Conservation (phyloP, 2,888 invertebrate species). For the Drepanosiphum platanoidis region DNA sequence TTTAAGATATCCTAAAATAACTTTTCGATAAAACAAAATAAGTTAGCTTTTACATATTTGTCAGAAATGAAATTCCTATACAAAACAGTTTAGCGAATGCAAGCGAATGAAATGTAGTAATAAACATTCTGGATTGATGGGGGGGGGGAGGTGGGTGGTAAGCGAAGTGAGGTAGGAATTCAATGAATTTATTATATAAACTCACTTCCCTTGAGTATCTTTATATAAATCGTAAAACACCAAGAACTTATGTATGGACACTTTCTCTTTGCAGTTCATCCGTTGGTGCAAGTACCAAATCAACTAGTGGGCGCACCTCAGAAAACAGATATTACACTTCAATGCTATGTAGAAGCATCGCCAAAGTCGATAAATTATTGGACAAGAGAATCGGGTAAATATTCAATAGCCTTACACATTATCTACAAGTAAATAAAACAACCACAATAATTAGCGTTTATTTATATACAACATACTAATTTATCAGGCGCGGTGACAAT, state of each 20-base stretch:
- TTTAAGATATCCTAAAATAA: slow-evolving; percentile 40
- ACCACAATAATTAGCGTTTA: too few species aligned
- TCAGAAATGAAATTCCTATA: slow-evolving; percentile 52
- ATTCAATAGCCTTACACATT: not conserved
- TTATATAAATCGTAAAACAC: slow-evolving; percentile 33
- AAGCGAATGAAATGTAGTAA: slow-evolving; percentile 28
- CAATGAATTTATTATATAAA: slow-evolving; percentile 51
- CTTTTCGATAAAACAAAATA: slow-evolving; percentile 55
- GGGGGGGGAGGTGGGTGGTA: too few species aligned
- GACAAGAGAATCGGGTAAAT: slow-evolving; percentile 87
- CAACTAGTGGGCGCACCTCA: slow-evolving; percentile 90
- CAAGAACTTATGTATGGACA: slow-evolving; percentile 11
- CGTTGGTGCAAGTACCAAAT: slow-evolving; percentile 86
- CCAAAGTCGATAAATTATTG: slow-evolving; percentile 95
- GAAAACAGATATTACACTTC: slow-evolving; percentile 85
- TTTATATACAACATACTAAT: too few species aligned
- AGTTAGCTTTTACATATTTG: slow-evolving; percentile 43
- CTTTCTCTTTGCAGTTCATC: slow-evolving; percentile 62
- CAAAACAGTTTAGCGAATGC: slow-evolving; percentile 34
- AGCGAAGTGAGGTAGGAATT: slow-evolving; percentile 15
- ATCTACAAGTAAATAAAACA: not conserved
- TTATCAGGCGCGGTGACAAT: too few species aligned
- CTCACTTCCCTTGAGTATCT: slow-evolving; percentile 6
- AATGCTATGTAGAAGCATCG: slow-evolving; percentile 89
- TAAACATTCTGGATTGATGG: slow-evolving; percentile 38